These are phyloP conservation scores for Penaeus chinensis DNA, from an alignment of 1,140 invertebrate genomes.

Conservation along the genomic window DNA sequence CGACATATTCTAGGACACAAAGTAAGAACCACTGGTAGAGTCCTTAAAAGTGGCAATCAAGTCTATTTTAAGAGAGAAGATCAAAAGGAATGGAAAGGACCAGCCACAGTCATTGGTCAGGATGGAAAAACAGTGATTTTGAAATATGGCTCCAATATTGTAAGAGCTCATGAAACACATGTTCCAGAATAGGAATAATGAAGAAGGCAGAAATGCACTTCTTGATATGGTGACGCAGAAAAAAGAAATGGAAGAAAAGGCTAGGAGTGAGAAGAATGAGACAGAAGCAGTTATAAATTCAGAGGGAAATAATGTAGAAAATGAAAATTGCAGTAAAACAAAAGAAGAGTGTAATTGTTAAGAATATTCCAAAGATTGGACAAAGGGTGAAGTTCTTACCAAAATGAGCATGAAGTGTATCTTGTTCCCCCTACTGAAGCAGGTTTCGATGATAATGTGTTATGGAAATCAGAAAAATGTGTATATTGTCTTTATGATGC, in stretches of 20 bases:
- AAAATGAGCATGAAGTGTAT: neutral
- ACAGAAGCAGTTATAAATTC: neutral
- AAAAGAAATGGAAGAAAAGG: neutral
- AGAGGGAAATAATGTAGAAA: neutral
- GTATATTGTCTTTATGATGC: neutral
- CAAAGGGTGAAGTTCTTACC: neutral
- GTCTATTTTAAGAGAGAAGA: neutral
- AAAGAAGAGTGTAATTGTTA: neutral
- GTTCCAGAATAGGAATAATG: neutral
- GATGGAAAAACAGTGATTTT: no score
- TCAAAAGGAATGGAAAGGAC: neutral
- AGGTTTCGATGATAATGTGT: neutral
- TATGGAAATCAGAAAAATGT: neutral
- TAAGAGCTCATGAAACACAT: slow-evolving; percentile 3
- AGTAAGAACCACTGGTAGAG: neutral
- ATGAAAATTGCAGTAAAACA: neutral
- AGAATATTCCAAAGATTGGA: neutral
- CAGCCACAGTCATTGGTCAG: neutral
- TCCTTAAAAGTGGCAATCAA: neutral
- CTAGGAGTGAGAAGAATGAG: neutral
- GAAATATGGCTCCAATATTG: slow-evolving; percentile 24
- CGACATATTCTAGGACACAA: neutral
- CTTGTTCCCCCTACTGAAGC: neutral
- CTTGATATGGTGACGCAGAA: neutral
- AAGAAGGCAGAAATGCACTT: neutral